Conservation (phyloP, 1,140 invertebrate species). For the Aphaenogaster floridana region DNA sequence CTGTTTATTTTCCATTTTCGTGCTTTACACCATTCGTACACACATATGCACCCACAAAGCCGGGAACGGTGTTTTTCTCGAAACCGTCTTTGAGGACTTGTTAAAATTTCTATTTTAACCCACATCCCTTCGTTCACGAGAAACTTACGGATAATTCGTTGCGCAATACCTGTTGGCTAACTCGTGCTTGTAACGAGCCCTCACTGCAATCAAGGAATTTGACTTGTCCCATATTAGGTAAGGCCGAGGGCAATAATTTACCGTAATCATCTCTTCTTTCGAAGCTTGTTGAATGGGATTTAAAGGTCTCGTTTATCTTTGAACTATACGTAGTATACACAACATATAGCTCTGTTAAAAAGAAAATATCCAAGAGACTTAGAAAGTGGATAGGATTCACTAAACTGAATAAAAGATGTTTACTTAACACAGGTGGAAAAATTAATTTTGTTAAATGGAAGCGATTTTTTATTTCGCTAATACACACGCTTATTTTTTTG, state of each 20-base stretch:
- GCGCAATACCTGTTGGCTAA: conserved; percentile 4
- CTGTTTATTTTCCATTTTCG: neutral
- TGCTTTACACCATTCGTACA: neutral
- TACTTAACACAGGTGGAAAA: neutral
- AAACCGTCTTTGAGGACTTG: neutral
- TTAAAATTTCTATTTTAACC: neutral
- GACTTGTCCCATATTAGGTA: conserved; percentile 7
- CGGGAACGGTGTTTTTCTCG: neutral
- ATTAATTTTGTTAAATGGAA: neutral
- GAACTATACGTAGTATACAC: neutral
- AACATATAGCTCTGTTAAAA: conserved; percentile 9
- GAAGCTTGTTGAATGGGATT: conserved; percentile 11
- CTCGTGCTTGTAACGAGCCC: conserved; percentile 9
- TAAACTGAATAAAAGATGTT: neutral
- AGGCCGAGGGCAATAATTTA: neutral
- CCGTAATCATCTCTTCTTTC: conserved; percentile 19
- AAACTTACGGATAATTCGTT: neutral
- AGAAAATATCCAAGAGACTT: neutral
- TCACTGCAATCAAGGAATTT: conserved; percentile 20
- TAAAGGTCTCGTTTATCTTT: conserved; percentile 28
- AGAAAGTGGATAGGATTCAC: neutral
- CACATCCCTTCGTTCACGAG: neutral
- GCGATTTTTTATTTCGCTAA: neutral
- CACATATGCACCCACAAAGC: too few species aligned
- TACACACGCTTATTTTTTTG: neutral